Conservation (phyloP, 2,888 invertebrate genomes). For the Laothoe populi region DNA sequence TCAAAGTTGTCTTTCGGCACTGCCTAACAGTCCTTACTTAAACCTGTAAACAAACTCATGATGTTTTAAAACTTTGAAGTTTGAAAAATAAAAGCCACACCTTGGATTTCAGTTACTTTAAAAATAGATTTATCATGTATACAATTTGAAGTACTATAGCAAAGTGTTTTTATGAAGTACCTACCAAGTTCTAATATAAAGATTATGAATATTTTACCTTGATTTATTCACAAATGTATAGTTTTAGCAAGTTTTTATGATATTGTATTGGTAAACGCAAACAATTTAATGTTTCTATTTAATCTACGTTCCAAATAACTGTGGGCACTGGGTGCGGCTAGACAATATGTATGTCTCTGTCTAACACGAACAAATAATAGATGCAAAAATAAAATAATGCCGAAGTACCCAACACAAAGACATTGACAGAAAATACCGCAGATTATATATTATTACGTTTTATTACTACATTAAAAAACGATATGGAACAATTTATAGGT, state of each 20-base stretch:
- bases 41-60: background rate
- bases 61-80: slow-evolving; percentile 15
- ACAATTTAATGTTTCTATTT: slow-evolving; percentile 6
- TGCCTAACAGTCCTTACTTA: background rate
- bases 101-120: slow-evolving; percentile 40
- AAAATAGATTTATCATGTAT: slow-evolving; percentile 24
- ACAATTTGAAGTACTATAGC: background rate
- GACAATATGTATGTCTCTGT: slow-evolving; percentile 6
- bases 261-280: background rate
- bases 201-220: background rate
- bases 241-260: too few species aligned
- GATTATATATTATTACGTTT: background rate
- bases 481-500: too few species aligned
- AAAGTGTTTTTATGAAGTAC: background rate
- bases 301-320: background rate
- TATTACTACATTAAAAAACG: background rate
- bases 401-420: too few species aligned
- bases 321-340: slow-evolving; percentile 13
- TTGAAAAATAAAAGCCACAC: slow-evolving; percentile 39
- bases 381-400: background rate
- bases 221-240: slow-evolving; percentile 2
- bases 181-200: background rate
- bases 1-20: slow-evolving; percentile 4
- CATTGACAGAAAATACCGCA: background rate
- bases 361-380: background rate